Evolutionary conservation across 53 echinoderm and acorn worm species (phyloP).

Genomic region (Stichopus horrens): DNA sequence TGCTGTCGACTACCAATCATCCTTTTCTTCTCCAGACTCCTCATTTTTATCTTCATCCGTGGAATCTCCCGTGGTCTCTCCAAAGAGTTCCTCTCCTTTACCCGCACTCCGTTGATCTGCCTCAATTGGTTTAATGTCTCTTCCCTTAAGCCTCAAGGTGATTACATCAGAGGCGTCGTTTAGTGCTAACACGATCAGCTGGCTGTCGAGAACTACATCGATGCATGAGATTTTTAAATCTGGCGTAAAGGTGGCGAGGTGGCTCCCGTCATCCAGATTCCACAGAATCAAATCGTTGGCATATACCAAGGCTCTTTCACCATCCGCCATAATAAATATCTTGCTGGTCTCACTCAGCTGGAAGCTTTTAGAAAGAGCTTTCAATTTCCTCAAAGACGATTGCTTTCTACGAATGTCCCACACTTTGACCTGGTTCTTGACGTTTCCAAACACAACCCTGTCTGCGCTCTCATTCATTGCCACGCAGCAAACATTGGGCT

Average conservation of each 20-base stretch:
- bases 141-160: slow-evolving; percentile 75
- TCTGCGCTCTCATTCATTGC: slow-evolving; percentile 71
- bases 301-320: slow-evolving; percentile 73
- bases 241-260: slow-evolving; percentile 83
- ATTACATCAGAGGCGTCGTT: slow-evolving; percentile 71
- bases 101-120: slow-evolving; percentile 36
- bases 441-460: slow-evolving; percentile 88
- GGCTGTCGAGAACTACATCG: slow-evolving; percentile 72
- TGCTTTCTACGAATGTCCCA: slow-evolving; percentile 81
- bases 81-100: slow-evolving; percentile 79
- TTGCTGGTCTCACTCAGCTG: slow-evolving; percentile 65
- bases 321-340: slow-evolving; percentile 87
- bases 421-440: slow-evolving; percentile 74
- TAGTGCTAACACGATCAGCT: slow-evolving; percentile 80
- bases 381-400: slow-evolving; percentile 73
- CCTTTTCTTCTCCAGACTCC: slow-evolving; percentile 23
- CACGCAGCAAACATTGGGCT: slow-evolving; percentile 88
- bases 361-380: slow-evolving; percentile 52
- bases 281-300: slow-evolving; percentile 78
- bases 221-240: slow-evolving; percentile 80
- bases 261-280: slow-evolving; percentile 73
- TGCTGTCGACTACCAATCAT: neutral
- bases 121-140: slow-evolving; percentile 60
- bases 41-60: slow-evolving; percentile 70
- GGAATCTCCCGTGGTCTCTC: slow-evolving; percentile 92